Evolutionary conservation across 2,113 vertebrate species (phyloP).

Genomic region (Dipodomys spectabilis): DNA sequence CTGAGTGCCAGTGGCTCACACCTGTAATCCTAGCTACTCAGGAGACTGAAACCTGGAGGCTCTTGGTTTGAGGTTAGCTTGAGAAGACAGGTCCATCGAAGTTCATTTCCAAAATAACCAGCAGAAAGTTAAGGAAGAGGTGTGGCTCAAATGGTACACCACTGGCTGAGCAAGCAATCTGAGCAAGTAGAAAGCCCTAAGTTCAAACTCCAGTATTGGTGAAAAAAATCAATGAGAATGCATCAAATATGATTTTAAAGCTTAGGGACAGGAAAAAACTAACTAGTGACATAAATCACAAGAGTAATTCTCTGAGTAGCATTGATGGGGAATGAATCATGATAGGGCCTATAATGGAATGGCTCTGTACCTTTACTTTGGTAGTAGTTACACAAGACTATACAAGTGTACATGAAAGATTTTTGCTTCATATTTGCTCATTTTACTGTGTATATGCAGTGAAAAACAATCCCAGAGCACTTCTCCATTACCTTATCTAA

Average conservation of each 20-base stretch:
- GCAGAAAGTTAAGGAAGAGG: too few relatives aligned
- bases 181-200: too few relatives aligned
- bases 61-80: too few relatives aligned
- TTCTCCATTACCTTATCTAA: not conserved
- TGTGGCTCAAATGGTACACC: too few relatives aligned
- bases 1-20: too few relatives aligned
- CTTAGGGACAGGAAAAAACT: conserved; percentile 14
- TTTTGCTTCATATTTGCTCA: not conserved
- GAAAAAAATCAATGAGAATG: too few relatives aligned
- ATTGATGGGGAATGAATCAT: not conserved
- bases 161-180: too few relatives aligned
- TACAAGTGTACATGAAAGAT: not conserved
- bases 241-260: not conserved
- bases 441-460: not conserved
- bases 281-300: conserved; percentile 31
- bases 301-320: not conserved
- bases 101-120: too few relatives aligned
- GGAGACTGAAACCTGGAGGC: too few relatives aligned
- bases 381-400: not conserved
- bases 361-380: not conserved
- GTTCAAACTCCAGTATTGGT: too few relatives aligned
- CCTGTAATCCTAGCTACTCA: too few relatives aligned
- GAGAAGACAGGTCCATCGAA: too few relatives aligned
- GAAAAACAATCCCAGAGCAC: not conserved
- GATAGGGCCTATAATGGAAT: not conserved